Evolutionary conservation across 2,888 invertebrate species (phyloP).

Genomic region (Abrostola tripartita): DNA sequence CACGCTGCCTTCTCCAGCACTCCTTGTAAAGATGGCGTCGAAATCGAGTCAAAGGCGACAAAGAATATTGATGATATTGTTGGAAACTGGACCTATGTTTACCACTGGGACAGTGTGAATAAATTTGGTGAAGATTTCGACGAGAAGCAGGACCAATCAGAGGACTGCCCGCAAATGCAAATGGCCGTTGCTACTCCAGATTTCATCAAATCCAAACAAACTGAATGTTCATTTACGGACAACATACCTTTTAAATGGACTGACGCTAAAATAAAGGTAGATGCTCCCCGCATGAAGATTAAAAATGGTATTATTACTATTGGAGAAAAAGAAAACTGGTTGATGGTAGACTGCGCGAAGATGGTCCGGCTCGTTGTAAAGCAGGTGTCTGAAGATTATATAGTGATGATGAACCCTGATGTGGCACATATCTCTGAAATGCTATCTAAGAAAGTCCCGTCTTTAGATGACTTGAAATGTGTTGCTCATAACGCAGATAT

Average conservation of each 20-base stretch:
- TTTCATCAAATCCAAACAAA: constrained; percentile 8
- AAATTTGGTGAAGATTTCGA: constrained; percentile 7
- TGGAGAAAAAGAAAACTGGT: constrained; percentile 17
- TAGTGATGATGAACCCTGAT: constrained; percentile 19
- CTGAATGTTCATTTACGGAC: constrained; percentile 18
- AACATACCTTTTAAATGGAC: constrained; percentile 39
- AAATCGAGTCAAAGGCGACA: constrained; percentile 23
- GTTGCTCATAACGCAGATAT: constrained; percentile 15
- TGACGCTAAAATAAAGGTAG: constrained; percentile 28
- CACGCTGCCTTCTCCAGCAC: constrained; percentile 15
- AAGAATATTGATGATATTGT: constrained; percentile 20
- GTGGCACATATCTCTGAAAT: constrained; percentile 1
- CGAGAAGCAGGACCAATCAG: neutral
- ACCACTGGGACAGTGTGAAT: constrained; percentile 34
- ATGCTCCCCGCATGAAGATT: constrained; percentile 5
- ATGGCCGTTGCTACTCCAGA: constrained; percentile 11
- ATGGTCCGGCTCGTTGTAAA: constrained; percentile 7
- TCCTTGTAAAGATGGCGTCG: constrained; percentile 32
- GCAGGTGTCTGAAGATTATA: constrained; percentile 17
- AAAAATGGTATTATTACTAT: constrained; percentile 8
- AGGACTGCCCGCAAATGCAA: constrained; percentile 21
- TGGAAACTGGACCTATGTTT: constrained; percentile 38
- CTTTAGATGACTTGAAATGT: constrained; percentile 16
- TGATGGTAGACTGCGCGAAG: constrained; percentile 13
- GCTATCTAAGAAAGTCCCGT: constrained; percentile 5